These are phyloP conservation scores for Mechanitis messenoides DNA, from an alignment of 2,888 invertebrate species.

Conservation along the genomic window DNA sequence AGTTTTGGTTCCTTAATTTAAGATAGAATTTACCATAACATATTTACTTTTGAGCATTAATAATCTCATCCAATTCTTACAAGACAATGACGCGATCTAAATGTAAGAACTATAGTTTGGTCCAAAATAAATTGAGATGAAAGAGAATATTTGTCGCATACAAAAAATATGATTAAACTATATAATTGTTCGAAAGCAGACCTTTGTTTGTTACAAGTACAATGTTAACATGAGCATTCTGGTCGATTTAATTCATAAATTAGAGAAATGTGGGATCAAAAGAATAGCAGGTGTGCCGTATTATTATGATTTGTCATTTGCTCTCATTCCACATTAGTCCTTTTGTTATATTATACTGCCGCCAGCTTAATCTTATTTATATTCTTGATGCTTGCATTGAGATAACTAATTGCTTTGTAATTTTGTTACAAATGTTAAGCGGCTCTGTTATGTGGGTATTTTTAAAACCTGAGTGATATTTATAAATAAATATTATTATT, in stretches of 20 bases:
- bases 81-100: conserved; percentile 71
- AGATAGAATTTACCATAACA: conserved; percentile 31
- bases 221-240: conserved; percentile 66
- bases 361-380: conserved; percentile 50
- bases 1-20: conserved; percentile 35
- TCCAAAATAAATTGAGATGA: conserved; percentile 75
- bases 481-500: too few relatives aligned
- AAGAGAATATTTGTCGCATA: conserved; percentile 69
- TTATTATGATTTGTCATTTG: conserved; percentile 74
- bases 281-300: conserved; percentile 74
- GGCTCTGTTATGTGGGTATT: neutral
- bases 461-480: neutral
- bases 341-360: conserved; percentile 51
- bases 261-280: conserved; percentile 75
- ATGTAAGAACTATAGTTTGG: conserved; percentile 72
- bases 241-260: conserved; percentile 75
- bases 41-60: conserved; percentile 10
- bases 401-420: conserved; percentile 6
- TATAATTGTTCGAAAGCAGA: conserved; percentile 64
- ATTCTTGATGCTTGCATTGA: conserved; percentile 6
- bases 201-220: conserved; percentile 67
- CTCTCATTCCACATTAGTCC: conserved; percentile 56
- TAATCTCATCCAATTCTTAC: conserved; percentile 38
- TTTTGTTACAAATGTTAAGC: neutral
- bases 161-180: conserved; percentile 71